Conservation (phyloP, 1,140 invertebrate species). For the Drosophila oshimai region DNA sequence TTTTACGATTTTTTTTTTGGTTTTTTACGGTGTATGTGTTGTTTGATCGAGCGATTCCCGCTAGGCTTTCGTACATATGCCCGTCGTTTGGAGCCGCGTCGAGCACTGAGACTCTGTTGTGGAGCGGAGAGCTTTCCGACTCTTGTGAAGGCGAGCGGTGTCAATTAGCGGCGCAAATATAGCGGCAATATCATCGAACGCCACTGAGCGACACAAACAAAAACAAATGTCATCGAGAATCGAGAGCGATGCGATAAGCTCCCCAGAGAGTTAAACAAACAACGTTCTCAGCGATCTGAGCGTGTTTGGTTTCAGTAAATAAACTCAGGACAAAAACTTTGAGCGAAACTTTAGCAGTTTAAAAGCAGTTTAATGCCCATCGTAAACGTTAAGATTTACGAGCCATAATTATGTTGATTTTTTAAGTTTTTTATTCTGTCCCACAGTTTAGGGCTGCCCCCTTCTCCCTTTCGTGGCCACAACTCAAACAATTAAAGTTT, state of each 20-base stretch:
- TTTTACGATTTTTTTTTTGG: not conserved
- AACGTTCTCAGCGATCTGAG: constrained; percentile 1
- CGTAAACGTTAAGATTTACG: not conserved
- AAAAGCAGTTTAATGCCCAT: constrained; percentile 14
- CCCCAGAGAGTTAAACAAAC: not conserved
- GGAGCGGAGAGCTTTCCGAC: constrained; percentile 30
- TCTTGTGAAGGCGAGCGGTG: constrained; percentile 48
- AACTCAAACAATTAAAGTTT: constrained; percentile 35
- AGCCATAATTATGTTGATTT: constrained; percentile 35
- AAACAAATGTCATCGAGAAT: not conserved
- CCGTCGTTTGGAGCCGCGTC: constrained; percentile 57
- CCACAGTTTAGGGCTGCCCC: not conserved
- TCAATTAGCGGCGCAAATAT: constrained; percentile 65
- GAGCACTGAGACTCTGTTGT: constrained; percentile 39
- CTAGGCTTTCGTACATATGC: too few species aligned
- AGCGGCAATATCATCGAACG: constrained; percentile 27
- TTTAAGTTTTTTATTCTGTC: constrained; percentile 18
- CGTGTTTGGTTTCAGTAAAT: constrained; percentile 1
- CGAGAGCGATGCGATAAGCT: constrained; percentile 33
- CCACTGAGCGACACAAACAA: not conserved
- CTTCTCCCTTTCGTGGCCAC: constrained; percentile 13
- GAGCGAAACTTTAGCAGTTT: constrained; percentile 12
- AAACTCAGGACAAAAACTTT: not conserved
- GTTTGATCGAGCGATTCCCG: constrained; percentile 36
- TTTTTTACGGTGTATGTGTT: constrained; percentile 9